Evolutionary conservation across 2,888 invertebrate genomes (phyloP).

Genomic region (Nesidiocoris tenuis): DNA sequence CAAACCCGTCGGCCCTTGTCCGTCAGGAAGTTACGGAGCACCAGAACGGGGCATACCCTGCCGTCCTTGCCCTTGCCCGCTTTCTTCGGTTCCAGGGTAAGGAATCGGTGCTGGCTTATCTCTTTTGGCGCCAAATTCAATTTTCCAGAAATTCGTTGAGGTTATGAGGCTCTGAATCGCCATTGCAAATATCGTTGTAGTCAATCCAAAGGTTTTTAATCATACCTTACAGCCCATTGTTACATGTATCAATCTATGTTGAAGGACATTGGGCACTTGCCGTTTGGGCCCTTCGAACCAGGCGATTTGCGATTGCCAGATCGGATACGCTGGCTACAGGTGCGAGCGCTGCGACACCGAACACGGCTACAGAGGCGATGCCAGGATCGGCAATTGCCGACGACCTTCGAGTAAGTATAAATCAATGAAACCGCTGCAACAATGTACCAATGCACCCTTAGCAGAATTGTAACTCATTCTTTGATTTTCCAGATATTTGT

Average conservation of each 20-base stretch:
- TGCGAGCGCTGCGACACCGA: conserved; percentile 71
- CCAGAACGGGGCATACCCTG: conserved; percentile 74
- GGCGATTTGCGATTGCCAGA: conserved; percentile 77
- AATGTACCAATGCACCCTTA: too few species aligned
- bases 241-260: not conserved
- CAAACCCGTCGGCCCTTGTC: conserved; percentile 61
- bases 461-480: not conserved
- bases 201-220: too few species aligned
- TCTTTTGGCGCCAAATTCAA: too few species aligned
- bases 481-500: not conserved
- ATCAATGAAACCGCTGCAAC: too few species aligned
- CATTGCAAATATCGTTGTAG: too few species aligned
- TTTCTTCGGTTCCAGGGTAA: conserved; percentile 51
- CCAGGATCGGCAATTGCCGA: conserved; percentile 20
- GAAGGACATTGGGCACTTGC: conserved; percentile 57
- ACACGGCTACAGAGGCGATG: conserved; percentile 74
- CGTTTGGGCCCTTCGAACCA: conserved; percentile 69
- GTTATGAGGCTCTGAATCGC: too few species aligned
- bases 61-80: conserved; percentile 79
- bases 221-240: too few species aligned
- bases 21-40: conserved; percentile 78
- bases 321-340: conserved; percentile 72
- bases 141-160: too few species aligned
- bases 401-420: not conserved
- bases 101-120: too few species aligned